Evolutionary conservation across 2,888 invertebrate species (phyloP).

Genomic region (Epinotia bilunana): DNA sequence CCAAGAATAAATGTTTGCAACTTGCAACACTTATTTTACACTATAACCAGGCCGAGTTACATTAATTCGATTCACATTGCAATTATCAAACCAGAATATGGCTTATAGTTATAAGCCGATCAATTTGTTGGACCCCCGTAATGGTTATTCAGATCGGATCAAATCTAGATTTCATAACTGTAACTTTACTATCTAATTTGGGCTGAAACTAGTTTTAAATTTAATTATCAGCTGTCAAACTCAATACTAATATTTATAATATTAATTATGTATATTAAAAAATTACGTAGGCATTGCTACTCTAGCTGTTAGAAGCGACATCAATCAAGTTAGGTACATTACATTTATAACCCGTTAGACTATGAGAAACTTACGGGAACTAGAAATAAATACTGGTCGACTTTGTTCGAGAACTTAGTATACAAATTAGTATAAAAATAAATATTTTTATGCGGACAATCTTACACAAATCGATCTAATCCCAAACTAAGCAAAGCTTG

Average conservation of each 20-base stretch:
- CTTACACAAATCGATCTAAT: too few relatives aligned
- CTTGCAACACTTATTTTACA: background rate
- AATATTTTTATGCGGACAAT: too few relatives aligned
- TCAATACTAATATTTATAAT: slow-evolving; percentile 27
- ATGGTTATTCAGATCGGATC: slow-evolving; percentile 14
- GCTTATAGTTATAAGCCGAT: slow-evolving; percentile 24
- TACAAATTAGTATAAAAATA: too few relatives aligned
- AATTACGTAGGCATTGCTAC: slow-evolving; percentile 12
- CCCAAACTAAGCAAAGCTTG: too few relatives aligned
- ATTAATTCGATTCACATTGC: slow-evolving; percentile 5
- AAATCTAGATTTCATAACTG: slow-evolving; percentile 36
- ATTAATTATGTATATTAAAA: slow-evolving; percentile 10
- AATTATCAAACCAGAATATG: slow-evolving; percentile 14
- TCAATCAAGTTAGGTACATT: slow-evolving; percentile 18
- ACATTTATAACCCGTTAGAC: background rate
- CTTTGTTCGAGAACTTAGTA: too few relatives aligned
- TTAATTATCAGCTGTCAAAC: slow-evolving; percentile 31
- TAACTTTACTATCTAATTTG: slow-evolving; percentile 23
- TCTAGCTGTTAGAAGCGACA: slow-evolving; percentile 10
- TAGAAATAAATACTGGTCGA: background rate
- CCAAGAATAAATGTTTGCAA: background rate
- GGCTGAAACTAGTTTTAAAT: slow-evolving; percentile 20
- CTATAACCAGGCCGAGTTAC: background rate
- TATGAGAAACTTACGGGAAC: background rate
- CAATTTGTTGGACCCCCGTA: slow-evolving; percentile 8